Evolutionary conservation across 2,888 invertebrate species (phyloP).

Genomic region (Gortyna flavago): DNA sequence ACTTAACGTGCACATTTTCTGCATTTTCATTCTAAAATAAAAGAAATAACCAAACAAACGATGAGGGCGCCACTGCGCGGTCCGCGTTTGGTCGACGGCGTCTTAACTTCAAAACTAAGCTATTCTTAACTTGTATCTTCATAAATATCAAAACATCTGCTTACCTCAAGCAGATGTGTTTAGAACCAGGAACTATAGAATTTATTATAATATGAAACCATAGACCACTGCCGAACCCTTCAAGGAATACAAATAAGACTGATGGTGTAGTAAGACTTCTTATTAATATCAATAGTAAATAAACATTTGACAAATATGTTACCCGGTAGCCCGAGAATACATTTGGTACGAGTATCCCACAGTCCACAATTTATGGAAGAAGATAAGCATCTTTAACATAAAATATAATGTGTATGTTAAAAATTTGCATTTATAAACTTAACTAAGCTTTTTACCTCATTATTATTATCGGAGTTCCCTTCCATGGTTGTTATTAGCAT

Average conservation of each 20-base stretch:
- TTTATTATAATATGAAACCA: conserved; percentile 1
- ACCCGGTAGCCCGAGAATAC: conserved; percentile 17
- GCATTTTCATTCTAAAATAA: too few species aligned
- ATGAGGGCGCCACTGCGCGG: too few species aligned
- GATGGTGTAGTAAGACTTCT: background rate
- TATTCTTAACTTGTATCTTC: background rate
- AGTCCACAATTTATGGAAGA: conserved; percentile 11
- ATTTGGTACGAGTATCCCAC: conserved; percentile 18
- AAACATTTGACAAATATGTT: conserved; percentile 21
- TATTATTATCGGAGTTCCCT: conserved; percentile 13
- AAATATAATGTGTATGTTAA: background rate
- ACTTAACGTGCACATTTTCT: too few species aligned
- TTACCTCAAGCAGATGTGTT: background rate
- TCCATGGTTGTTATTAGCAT: background rate
- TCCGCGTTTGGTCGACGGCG: too few species aligned
- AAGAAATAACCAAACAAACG: too few species aligned
- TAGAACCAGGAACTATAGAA: conserved; percentile 13
- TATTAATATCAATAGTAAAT: conserved; percentile 13
- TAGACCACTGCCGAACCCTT: background rate
- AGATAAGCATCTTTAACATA: conserved; percentile 16
- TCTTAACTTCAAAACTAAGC: background rate
- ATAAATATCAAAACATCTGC: background rate
- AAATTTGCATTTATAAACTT: conserved; percentile 11
- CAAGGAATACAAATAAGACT: background rate
- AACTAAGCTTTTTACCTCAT: conserved; percentile 11